Evolutionary conservation across 2,797 vertebrate species (phyloP), one percentile per base, ranked within the genome.

Genomic region (Serranus cabrilla): DNA sequence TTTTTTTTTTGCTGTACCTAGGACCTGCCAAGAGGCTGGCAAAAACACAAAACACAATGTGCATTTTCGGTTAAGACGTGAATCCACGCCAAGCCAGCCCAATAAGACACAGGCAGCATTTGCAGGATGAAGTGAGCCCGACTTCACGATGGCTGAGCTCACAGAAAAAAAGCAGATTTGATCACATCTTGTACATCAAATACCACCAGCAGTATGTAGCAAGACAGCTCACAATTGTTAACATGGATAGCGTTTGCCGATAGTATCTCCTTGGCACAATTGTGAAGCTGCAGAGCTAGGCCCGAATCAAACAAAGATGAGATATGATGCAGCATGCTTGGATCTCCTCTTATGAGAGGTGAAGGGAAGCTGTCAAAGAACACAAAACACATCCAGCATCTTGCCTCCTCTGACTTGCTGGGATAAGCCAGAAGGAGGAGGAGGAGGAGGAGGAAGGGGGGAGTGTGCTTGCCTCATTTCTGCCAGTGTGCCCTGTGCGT

Each of bases 401-500:
- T 83, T 81, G 64, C 82, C 85, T 87, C 79, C 76, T 79, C 85
- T 84, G 88, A 88, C 89, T 89, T 70, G 80, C 85, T 71, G 81
- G 85, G 78, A 87, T 84, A 83, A 89, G 83, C 83, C 81, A 76
- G 80, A 78, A 74, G 27, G 61, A 72, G 37, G 60, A 57, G n/a
- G 31, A 57, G 25, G 43, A n/a, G 49, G 43, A 12, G 43, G 73
- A 34, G 56, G 39, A 23, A 18, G 21, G 5, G 45, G 12, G 50
- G 65, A 23, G 43, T 1, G 16, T 37, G 72, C 80, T 78, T 73
- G 91, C 90, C 91, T 94, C 89, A 81, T 93, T 93, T 91, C 91
- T 94, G 91, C 93, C 91, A 94, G 90, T 78, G 88, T 93, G 90
- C 92, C 93, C 94, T 76, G 87, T 91, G 91, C 84, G 86, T 94